Evolutionary conservation across 2,888 invertebrate genomes (phyloP), one percentile per base, ranked within the genome.

Genomic region (Leptinotarsa haldemani): DNA sequence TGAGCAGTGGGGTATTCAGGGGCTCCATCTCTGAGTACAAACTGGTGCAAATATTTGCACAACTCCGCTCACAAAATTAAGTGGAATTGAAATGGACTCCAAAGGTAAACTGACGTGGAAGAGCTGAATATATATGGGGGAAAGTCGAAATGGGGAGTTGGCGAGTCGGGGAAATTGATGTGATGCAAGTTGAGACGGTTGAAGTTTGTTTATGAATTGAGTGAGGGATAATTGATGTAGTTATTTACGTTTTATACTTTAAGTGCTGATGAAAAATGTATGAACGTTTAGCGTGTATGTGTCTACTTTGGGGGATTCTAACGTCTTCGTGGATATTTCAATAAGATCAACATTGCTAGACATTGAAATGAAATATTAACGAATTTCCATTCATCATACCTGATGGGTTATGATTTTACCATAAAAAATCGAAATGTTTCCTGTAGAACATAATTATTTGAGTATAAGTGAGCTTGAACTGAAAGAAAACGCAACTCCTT

Each of bases 41-140:
- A 85, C 86, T 85, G 83, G 80, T 74, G 85, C 87, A 87, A 88
- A 88, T 88, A 87, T 88, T 88, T 87, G 84, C 86, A 81, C 85
- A 84, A 84, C 84, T 86, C 84, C 86, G 86, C 86, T 87, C 87
- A 87, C 87, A 88, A 88, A 88, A 88, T 88, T 88, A 88, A 88
- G 88, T 88, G 88, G 87, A 87, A 87, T 87, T 87, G 88, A 87
- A 87, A 87, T 87, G 87, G 87, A 87, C 86, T 86, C 87, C 86
- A 84, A 86, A 87, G 87, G 87, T 87, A 88, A 87, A 87, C 87
- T 84, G 80, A 80, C 79, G 76, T 81, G 72, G 78, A 74, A 78
- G 72, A 75, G 72, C 77, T 75, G 75, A 75, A 75, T 77, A 70
- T 70, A 71, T 61, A 65, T 50, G 74, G 73, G 71, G 67, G 64